Percentiles rank a stretch among this genome's conserved stretches.
These are phyloP conservation scores for Drosophila sordidula DNA, from an alignment of 2,888 invertebrate species.

Conservation along the genomic window DNA sequence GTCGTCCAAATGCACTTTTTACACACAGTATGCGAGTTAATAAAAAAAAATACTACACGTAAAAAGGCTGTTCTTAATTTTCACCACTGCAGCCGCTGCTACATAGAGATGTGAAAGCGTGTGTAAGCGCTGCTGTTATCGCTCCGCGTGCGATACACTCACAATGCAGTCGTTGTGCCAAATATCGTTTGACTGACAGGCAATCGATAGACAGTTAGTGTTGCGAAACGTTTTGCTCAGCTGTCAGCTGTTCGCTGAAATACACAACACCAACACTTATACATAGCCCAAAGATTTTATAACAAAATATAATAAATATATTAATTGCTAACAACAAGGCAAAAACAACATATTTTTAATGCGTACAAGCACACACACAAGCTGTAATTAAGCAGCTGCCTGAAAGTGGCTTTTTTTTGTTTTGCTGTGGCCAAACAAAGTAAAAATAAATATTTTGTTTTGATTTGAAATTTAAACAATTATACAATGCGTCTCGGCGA, in stretches of 20 bases:
- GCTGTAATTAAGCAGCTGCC: background rate
- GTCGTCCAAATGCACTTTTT: slow-evolving; percentile 20
- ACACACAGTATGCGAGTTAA: slow-evolving; percentile 30
- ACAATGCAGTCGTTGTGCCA: slow-evolving; percentile 26
- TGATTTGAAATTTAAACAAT: slow-evolving; percentile 4
- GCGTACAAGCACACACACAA: background rate
- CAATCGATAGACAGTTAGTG: slow-evolving; percentile 9
- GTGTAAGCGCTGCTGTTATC: slow-evolving; percentile 35
- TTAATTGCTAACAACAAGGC: background rate
- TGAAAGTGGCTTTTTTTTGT: background rate
- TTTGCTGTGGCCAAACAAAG: background rate
- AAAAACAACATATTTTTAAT: background rate
- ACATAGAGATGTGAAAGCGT: slow-evolving; percentile 50
- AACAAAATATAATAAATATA: slow-evolving; percentile 3
- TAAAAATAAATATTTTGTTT: background rate
- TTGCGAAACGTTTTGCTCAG: slow-evolving; percentile 21
- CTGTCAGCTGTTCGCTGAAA: slow-evolving; percentile 47
- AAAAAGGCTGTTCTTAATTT: slow-evolving; percentile 53
- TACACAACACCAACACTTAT: slow-evolving; percentile 9
- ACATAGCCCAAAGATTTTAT: slow-evolving; percentile 13
- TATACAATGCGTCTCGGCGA: slow-evolving; percentile 78
- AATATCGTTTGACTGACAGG: slow-evolving; percentile 5
- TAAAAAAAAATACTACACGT: slow-evolving; percentile 46
- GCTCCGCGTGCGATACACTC: slow-evolving; percentile 29
- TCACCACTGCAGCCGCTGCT: slow-evolving; percentile 63